These are phyloP conservation scores for Scophthalmus maximus DNA, from an alignment of 2,113 vertebrate genomes.

Conservation along the genomic window DNA sequence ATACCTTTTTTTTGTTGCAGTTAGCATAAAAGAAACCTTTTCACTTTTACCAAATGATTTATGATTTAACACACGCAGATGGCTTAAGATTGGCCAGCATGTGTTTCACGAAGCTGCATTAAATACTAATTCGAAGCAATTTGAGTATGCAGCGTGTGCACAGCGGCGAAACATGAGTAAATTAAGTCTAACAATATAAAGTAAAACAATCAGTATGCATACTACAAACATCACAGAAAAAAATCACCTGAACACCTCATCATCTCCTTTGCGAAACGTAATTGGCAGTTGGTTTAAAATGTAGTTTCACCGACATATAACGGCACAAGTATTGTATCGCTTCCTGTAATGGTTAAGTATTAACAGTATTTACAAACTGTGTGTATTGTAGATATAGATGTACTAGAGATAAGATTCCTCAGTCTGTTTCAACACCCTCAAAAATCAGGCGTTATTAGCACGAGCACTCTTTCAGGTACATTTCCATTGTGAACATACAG, in stretches of 20 bases:
- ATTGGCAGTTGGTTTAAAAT: not conserved
- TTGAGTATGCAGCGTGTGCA: not conserved
- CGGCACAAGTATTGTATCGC: not conserved
- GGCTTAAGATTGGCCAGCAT: not conserved
- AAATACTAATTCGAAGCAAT: too few species aligned
- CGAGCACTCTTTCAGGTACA: not conserved
- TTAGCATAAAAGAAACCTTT: not conserved
- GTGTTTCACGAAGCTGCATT: too few species aligned
- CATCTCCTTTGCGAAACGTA: not conserved
- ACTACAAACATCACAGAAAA: too few species aligned
- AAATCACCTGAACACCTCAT: too few species aligned
- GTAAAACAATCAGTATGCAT: too few species aligned
- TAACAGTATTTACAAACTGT: too few species aligned
- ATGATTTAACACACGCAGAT: slow-evolving; percentile 1
- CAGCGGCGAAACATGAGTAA: too few species aligned
- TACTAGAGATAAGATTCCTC: not conserved
- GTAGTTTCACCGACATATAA: not conserved
- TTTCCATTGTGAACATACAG: not conserved
- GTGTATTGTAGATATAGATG: not conserved
- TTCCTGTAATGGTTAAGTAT: too few species aligned
- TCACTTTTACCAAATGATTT: not conserved
- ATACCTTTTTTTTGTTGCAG: too few species aligned
- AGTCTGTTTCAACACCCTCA: not conserved
- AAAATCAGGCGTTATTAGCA: not conserved
- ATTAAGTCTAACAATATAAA: too few species aligned